Evolutionary conservation across 2,797 vertebrate species (phyloP).

Genomic region (Sebastes cheni): DNA sequence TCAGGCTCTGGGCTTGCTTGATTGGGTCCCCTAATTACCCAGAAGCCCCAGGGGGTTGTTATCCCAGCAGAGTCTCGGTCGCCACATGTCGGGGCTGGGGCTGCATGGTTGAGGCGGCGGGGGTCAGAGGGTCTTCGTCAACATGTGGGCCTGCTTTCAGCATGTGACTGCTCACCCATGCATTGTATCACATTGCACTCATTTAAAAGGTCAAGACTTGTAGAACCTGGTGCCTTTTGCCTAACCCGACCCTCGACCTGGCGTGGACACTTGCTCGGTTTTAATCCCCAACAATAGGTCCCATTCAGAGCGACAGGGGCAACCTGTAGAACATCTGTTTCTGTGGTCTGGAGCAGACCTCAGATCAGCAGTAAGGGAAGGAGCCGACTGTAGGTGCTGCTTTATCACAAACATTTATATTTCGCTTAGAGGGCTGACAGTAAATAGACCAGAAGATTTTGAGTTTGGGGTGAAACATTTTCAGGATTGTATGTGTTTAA

Average conservation of each 20-base stretch:
- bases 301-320: constrained; percentile 62
- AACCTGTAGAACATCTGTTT: constrained; percentile 78
- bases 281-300: constrained; percentile 73
- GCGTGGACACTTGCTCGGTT: constrained; percentile 75
- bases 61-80: constrained; percentile 39
- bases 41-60: constrained; percentile 52
- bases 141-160: constrained; percentile 74
- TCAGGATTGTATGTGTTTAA: not conserved
- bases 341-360: constrained; percentile 17
- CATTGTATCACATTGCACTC: constrained; percentile 78
- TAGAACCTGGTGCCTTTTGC: constrained; percentile 72
- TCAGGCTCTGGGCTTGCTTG: constrained; percentile 17
- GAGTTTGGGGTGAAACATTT: not conserved
- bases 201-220: constrained; percentile 79
- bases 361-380: not conserved
- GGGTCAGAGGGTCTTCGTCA: constrained; percentile 59
- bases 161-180: constrained; percentile 76
- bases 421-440: not conserved
- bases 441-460: not conserved
- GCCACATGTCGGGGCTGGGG: constrained; percentile 41
- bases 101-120: not conserved
- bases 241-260: constrained; percentile 69
- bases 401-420: constrained; percentile 17
- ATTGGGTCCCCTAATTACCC: constrained; percentile 59
- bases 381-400: constrained; percentile 5